phyloP scores from a whole-genome alignment of 2,113 vertebrate genomes.

The Hyaena hyaena region DNA sequence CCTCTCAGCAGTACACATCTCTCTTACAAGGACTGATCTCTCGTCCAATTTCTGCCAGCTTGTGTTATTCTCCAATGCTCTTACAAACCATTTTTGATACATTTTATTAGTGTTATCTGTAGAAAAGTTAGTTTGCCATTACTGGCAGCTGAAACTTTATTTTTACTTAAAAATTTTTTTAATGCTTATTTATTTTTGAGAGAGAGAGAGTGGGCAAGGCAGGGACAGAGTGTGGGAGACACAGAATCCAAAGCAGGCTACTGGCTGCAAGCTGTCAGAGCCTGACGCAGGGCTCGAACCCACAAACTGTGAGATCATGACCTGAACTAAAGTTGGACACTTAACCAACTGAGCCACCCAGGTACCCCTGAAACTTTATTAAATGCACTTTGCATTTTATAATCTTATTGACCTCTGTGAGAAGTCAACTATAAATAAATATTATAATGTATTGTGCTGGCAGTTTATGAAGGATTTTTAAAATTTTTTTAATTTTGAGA shows the following conservation, averaged over 20 bases:
- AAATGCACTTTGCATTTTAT: conserved; percentile 36
- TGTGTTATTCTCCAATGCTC: background rate
- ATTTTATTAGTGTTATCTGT: conserved; percentile 25
- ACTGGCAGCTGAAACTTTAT: background rate
- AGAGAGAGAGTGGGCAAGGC: too few species aligned
- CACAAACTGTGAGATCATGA: too few species aligned
- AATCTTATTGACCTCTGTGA: conserved; percentile 53
- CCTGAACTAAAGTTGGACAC: too few species aligned
- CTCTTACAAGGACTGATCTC: background rate
- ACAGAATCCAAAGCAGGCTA: too few species aligned
- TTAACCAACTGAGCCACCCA: too few species aligned
- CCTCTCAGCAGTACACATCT: background rate
- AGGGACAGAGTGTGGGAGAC: too few species aligned
- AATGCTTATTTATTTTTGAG: too few species aligned
- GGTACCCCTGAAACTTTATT: background rate
- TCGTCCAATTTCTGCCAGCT: background rate
- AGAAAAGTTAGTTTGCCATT: conserved; percentile 9
- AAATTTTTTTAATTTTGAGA: too few species aligned
- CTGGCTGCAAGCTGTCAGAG: too few species aligned
- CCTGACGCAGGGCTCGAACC: too few species aligned
- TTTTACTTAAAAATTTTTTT: too few species aligned
- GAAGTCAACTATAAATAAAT: conserved; percentile 30
- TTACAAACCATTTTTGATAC: background rate
- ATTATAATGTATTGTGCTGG: conserved; percentile 13
- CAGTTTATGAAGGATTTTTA: conserved; percentile 6